phyloP scores from a whole-genome alignment of 2,888 invertebrate genomes.

The Julus scandinavius region DNA sequence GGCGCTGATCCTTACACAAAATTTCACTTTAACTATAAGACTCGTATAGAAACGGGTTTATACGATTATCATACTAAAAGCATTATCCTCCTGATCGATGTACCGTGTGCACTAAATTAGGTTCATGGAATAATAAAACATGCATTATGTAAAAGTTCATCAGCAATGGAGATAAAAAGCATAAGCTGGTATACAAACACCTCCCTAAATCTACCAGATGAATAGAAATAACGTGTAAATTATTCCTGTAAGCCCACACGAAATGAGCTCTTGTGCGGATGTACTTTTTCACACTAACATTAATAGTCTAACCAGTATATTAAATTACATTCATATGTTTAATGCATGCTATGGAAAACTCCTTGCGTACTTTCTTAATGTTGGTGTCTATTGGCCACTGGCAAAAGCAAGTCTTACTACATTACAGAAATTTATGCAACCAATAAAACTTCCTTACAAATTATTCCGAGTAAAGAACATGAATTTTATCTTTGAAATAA shows the following conservation, averaged over 20 bases:
- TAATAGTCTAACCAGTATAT: not conserved
- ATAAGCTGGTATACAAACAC: not conserved
- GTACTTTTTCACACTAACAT: not conserved
- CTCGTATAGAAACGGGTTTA: not conserved
- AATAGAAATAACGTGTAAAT: slow-evolving; percentile 10
- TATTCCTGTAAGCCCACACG: not conserved
- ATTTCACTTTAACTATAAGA: not conserved
- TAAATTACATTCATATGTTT: not conserved
- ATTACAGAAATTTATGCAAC: not conserved
- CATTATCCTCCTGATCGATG: slow-evolving; percentile 7
- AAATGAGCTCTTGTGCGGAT: slow-evolving; percentile 8
- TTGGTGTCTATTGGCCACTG: not conserved
- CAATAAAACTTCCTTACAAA: not conserved
- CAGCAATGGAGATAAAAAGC: not conserved
- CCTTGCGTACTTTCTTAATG: not conserved
- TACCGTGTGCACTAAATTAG: not conserved
- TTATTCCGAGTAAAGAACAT: not conserved
- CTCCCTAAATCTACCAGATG: not conserved
- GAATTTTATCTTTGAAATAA: not conserved
- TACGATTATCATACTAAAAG: not conserved
- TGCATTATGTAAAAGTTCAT: slow-evolving; percentile 21
- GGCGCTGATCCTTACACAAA: not conserved
- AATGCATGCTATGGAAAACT: not conserved
- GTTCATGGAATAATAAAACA: slow-evolving; percentile 2
- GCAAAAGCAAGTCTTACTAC: not conserved